phyloP scores from a whole-genome alignment of 2,113 vertebrate genomes.

The Gnathonemus longibarbis region DNA sequence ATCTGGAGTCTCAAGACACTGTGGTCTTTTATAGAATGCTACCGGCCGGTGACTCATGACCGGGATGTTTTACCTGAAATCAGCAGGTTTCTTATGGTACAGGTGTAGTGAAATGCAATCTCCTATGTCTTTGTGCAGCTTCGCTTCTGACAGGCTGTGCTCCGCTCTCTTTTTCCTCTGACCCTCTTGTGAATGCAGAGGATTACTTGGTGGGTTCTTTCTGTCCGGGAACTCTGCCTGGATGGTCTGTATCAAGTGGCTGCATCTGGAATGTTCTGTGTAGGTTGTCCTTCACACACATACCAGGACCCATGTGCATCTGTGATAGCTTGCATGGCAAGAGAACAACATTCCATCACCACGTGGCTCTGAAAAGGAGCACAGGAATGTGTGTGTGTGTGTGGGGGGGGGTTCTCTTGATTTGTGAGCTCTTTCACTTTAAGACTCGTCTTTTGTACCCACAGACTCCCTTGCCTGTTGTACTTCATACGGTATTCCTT shows the following conservation, averaged over 20 bases:
- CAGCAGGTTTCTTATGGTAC: neutral
- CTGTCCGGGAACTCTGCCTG: neutral
- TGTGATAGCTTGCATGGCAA: neutral
- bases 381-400: neutral
- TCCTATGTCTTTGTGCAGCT: neutral
- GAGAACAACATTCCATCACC: neutral
- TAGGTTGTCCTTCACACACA: neutral
- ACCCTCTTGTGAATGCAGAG: neutral
- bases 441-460: neutral
- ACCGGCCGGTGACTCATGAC: neutral
- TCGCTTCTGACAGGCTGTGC: neutral
- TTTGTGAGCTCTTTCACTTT: neutral
- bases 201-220: neutral
- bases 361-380: neutral
- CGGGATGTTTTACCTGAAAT: neutral
- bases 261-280: neutral
- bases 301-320: neutral
- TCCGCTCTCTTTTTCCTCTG: neutral
- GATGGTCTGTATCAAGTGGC: neutral
- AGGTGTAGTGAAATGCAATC: neutral
- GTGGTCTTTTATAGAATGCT: neutral
- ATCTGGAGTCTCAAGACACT: neutral
- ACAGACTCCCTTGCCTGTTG: neutral
- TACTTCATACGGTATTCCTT: neutral
- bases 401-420: neutral